Conservation (phyloP, 2,888 invertebrate species). For the Eurytoma adleriae region DNA sequence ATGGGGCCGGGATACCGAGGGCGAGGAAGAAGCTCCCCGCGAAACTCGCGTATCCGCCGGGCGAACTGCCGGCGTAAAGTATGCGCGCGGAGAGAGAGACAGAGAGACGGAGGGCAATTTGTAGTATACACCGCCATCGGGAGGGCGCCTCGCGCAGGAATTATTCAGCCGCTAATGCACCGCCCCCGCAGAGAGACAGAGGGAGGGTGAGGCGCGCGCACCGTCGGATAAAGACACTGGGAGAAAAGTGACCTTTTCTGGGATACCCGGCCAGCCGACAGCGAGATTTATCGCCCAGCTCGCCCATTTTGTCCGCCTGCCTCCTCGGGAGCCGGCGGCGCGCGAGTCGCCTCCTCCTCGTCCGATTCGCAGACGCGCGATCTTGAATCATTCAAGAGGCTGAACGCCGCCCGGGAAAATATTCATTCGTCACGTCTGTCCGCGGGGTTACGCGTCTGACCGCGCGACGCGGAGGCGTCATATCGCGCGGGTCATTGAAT, state of each 20-base stretch:
- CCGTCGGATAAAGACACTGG: conserved; percentile 25
- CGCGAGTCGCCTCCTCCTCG: background rate
- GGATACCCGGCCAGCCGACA: conserved; percentile 26
- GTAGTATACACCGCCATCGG: too few species aligned
- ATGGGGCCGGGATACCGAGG: conserved; percentile 53
- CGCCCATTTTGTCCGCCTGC: conserved; percentile 23
- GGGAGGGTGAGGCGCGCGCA: background rate
- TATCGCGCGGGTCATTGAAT: conserved; percentile 20
- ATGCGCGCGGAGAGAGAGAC: background rate
- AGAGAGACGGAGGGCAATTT: background rate
- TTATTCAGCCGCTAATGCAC: conserved; percentile 49
- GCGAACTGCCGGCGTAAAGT: conserved; percentile 34
- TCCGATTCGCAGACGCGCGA: background rate
- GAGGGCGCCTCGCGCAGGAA: conserved; percentile 4
- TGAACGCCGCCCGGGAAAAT: conserved; percentile 34
- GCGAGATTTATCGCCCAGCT: conserved; percentile 48
- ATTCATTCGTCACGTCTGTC: conserved; percentile 52
- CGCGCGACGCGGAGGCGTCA: conserved; percentile 2
- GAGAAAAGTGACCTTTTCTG: conserved; percentile 51
- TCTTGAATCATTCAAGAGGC: conserved; percentile 51
- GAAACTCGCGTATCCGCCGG: background rate
- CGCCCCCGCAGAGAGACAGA: background rate
- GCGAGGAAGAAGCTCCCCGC: background rate
- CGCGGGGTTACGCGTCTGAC: conserved; percentile 30
- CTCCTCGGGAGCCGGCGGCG: background rate